Conservation (phyloP, 2,797 vertebrate species). For the Lateolabrax maculatus region DNA sequence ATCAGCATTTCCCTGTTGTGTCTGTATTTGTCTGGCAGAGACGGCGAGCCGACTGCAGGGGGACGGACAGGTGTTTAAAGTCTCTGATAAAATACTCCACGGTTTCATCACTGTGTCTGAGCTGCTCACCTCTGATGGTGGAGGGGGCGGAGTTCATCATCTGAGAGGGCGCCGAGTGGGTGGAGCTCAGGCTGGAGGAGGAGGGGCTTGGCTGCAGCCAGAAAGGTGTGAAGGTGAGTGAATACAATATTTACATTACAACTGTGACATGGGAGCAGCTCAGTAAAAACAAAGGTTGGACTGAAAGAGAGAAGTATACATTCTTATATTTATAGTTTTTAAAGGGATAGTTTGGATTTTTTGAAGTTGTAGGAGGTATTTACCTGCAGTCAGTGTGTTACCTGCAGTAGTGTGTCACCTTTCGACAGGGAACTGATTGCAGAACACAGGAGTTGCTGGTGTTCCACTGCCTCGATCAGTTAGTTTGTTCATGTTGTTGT, state of each 20-base stretch:
- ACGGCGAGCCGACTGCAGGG: constrained; percentile 89
- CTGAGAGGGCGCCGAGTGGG: constrained; percentile 96
- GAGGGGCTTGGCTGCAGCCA: constrained; percentile 93
- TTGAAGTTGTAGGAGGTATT: no score
- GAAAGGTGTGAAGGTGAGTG: not conserved
- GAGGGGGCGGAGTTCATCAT: constrained; percentile 95
- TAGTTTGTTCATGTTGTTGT: no score
- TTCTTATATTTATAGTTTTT: no score
- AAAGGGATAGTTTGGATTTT: no score
- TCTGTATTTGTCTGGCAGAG: constrained; percentile 96
- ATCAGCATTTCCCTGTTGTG: constrained; percentile 95
- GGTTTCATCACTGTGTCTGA: no score
- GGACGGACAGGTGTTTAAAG: not conserved
- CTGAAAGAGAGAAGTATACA: not conserved
- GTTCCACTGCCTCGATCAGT: no score
- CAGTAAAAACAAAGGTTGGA: not conserved
- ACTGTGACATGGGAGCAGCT: not conserved
- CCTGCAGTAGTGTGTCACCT: no score
- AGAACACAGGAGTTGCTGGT: no score
- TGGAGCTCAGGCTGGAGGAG: constrained; percentile 97
- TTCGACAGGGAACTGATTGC: no score
- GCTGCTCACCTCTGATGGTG: constrained; percentile 92
- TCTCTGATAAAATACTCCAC: no score
- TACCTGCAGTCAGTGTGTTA: no score
- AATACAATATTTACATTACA: not conserved